Percentiles rank a stretch among this genome's conserved stretches.
Evolutionary conservation across 1,140 invertebrate genomes (phyloP).

Genomic region (Drosophila arizonae): DNA sequence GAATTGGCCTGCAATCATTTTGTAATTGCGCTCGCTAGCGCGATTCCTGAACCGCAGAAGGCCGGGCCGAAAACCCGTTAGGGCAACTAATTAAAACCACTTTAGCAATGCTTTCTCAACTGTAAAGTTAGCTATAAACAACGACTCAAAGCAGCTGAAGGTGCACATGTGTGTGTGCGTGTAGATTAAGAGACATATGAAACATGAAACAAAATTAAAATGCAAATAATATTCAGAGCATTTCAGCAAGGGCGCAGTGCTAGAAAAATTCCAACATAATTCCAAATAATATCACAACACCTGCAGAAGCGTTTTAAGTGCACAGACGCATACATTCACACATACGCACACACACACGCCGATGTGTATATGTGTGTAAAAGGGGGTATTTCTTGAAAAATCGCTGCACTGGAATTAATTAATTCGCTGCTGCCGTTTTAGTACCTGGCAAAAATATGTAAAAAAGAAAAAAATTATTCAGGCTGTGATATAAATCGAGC

Average conservation of each 20-base stretch:
- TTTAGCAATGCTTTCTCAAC: conserved; percentile 79
- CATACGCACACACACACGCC: conserved; percentile 9
- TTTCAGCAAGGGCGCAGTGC: conserved; percentile 39
- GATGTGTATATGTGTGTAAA: conserved; percentile 40
- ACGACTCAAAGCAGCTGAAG: conserved; percentile 34
- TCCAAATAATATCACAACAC: conserved; percentile 81
- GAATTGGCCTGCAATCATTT: conserved; percentile 14
- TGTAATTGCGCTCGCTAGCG: conserved; percentile 3
- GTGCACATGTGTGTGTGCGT: conserved; percentile 14
- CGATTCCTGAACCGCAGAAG: conserved; percentile 24
- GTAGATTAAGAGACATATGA: conserved; percentile 67
- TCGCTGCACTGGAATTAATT: conserved; percentile 80
- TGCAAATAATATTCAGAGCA: conserved; percentile 79
- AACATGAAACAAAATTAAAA: conserved; percentile 81
- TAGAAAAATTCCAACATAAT: conserved; percentile 68
- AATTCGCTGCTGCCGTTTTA: conserved; percentile 62
- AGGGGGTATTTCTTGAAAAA: conserved; percentile 80
- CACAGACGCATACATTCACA: conserved; percentile 24
- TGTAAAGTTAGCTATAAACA: conserved; percentile 80
- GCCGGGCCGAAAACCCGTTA: conserved; percentile 35
- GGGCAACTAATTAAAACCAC: conserved; percentile 77
- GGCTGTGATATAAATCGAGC: conserved; percentile 37
- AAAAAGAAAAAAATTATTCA: conserved; percentile 42
- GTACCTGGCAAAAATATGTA: conserved; percentile 30
- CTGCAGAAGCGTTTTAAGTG: conserved; percentile 74